These are phyloP conservation scores for Lypha dubia DNA, from an alignment of 2,888 invertebrate genomes.

Conservation along the genomic window DNA sequence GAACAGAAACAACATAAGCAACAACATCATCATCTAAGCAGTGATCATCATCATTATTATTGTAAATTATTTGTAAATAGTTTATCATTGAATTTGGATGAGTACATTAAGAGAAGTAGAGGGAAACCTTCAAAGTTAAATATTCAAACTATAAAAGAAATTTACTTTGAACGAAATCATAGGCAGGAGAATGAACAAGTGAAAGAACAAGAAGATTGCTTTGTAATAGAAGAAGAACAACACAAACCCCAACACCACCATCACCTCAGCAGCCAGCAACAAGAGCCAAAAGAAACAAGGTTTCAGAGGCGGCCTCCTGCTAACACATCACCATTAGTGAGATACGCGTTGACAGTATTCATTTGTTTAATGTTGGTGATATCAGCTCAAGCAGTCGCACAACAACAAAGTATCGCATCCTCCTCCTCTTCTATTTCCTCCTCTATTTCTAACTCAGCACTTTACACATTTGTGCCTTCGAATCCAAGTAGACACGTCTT, in stretches of 20 bases:
- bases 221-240: conserved; percentile 39
- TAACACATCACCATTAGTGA: conserved; percentile 62
- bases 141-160: conserved; percentile 37
- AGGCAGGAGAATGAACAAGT: conserved; percentile 25
- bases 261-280: conserved; percentile 31
- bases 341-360: conserved; percentile 68
- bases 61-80: conserved; percentile 71
- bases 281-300: conserved; percentile 52
- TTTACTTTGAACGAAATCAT: conserved; percentile 41
- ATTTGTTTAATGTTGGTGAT: conserved; percentile 69
- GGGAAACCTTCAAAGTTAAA: conserved; percentile 30
- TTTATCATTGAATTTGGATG: conserved; percentile 62
- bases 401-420: conserved; percentile 72
- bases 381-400: conserved; percentile 59
- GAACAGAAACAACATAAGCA: not conserved
- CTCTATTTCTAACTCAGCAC: conserved; percentile 75
- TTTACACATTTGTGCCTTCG: conserved; percentile 75
- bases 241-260: conserved; percentile 32
- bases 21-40: conserved; percentile 26
- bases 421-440: conserved; percentile 51
- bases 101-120: conserved; percentile 41
- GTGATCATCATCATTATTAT: conserved; percentile 54
- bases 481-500: conserved; percentile 66
- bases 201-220: conserved; percentile 63
- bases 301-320: conserved; percentile 61